These are phyloP conservation scores for Oscheius sp. DNA, from an alignment of 2,888 invertebrate species.

Conservation along the genomic window DNA sequence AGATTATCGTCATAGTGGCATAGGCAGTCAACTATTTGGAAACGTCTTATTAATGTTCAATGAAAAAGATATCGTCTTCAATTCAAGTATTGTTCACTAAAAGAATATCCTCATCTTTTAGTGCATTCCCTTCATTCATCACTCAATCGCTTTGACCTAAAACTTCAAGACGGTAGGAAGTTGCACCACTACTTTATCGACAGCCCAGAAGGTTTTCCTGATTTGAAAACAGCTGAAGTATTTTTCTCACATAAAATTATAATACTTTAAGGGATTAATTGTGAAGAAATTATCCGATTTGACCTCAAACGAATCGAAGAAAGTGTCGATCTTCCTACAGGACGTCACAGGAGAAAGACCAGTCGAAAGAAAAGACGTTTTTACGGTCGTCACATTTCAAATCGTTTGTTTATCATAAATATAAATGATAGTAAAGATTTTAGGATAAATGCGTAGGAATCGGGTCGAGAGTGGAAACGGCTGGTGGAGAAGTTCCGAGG, in stretches of 20 bases:
- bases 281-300: neutral
- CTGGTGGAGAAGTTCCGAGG: neutral
- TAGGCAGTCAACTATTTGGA: slow-evolving; percentile 33
- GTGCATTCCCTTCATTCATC: slow-evolving; percentile 16
- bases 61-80: neutral
- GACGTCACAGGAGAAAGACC: slow-evolving; percentile 9
- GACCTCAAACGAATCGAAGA: neutral
- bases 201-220: slow-evolving; percentile 21
- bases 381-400: neutral
- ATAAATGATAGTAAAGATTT: neutral
- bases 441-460: slow-evolving; percentile 16
- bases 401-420: neutral
- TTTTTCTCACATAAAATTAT: neutral
- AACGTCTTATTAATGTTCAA: neutral
- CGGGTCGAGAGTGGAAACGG: slow-evolving; percentile 7
- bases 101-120: neutral
- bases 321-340: neutral
- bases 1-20: slow-evolving; percentile 38
- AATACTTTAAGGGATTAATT: neutral
- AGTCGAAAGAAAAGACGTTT: neutral
- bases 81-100: neutral
- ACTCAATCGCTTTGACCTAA: slow-evolving; percentile 1
- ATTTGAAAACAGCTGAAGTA: neutral
- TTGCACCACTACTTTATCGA: neutral
- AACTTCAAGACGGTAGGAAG: slow-evolving; percentile 12